phyloP scores from a whole-genome alignment of 2,888 invertebrate species.

The Isotomurus palustris region DNA sequence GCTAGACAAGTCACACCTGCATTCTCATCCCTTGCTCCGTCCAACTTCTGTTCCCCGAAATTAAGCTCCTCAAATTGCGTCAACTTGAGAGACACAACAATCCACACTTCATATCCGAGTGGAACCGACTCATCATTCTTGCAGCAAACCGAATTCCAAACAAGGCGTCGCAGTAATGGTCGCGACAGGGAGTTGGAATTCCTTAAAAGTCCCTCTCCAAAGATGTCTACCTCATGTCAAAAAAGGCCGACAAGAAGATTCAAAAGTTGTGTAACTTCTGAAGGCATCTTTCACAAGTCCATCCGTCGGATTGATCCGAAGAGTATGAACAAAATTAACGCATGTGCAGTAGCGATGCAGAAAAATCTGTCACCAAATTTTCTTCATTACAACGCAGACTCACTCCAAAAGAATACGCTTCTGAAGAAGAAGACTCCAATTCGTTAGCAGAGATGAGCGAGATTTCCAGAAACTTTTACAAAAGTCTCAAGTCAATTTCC shows the following conservation, averaged over 20 bases:
- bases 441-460: too few relatives aligned
- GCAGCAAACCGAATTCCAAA: slow-evolving; percentile 9
- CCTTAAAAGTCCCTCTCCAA: slow-evolving; percentile 9
- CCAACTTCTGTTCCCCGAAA: slow-evolving; percentile 28
- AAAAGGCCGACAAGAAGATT: slow-evolving; percentile 14
- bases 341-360: not conserved
- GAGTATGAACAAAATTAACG: not conserved
- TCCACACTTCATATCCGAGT: slow-evolving; percentile 24
- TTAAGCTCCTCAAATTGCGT: slow-evolving; percentile 22
- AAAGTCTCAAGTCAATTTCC: not conserved
- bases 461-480: not conserved
- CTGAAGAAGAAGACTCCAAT: not conserved
- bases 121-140: slow-evolving; percentile 20
- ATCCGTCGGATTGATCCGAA: slow-evolving; percentile 19
- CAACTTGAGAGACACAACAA: slow-evolving; percentile 12
- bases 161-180: slow-evolving; percentile 15
- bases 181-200: slow-evolving; percentile 14
- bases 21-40: slow-evolving; percentile 22
- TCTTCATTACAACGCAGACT: slow-evolving; percentile 1
- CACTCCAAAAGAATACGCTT: not conserved
- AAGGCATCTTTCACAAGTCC: slow-evolving; percentile 8
- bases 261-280: slow-evolving; percentile 13
- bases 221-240: slow-evolving; percentile 9
- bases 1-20: slow-evolving; percentile 17
- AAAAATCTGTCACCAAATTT: not conserved